Conservation (phyloP, 2,797 vertebrate genomes). For the Sphenodon punctatus region DNA sequence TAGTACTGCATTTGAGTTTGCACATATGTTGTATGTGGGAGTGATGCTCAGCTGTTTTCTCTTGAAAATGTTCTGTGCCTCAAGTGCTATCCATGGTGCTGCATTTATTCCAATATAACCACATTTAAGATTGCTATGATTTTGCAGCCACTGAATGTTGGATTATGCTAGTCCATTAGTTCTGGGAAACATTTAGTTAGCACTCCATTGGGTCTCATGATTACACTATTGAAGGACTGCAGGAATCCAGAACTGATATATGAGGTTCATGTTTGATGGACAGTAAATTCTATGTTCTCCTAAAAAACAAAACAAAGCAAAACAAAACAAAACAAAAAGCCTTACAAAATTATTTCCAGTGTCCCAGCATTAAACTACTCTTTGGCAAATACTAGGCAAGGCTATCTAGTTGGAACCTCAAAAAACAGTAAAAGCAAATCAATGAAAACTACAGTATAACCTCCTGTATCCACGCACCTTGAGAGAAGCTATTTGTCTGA, state of each 20-base stretch:
- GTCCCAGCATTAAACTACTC: too few species aligned
- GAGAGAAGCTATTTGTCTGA: too few species aligned
- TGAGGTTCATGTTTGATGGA: neutral
- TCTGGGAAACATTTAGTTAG: neutral
- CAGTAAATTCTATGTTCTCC: neutral
- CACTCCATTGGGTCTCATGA: neutral
- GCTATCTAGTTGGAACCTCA: too few species aligned
- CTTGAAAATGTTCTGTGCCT: neutral
- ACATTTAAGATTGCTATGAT: rapidly evolving
- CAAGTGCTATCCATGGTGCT: neutral
- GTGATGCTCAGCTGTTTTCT: neutral
- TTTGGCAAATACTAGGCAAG: too few species aligned
- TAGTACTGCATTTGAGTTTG: neutral
- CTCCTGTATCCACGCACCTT: too few species aligned
- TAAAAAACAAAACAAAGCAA: too few species aligned
- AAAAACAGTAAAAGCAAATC: too few species aligned
- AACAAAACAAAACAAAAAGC: too few species aligned
- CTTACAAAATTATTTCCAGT: too few species aligned
- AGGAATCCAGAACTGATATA: neutral
- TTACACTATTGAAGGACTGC: neutral
- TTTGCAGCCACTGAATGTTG: too few species aligned
- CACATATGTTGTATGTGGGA: neutral
- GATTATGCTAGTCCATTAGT: too few species aligned
- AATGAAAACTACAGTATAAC: too few species aligned
- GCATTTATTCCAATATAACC: neutral